Percentiles rank a stretch among this genome's conserved stretches.
Conservation (phyloP, 2,888 invertebrate genomes). For the Acleris emargana region DNA sequence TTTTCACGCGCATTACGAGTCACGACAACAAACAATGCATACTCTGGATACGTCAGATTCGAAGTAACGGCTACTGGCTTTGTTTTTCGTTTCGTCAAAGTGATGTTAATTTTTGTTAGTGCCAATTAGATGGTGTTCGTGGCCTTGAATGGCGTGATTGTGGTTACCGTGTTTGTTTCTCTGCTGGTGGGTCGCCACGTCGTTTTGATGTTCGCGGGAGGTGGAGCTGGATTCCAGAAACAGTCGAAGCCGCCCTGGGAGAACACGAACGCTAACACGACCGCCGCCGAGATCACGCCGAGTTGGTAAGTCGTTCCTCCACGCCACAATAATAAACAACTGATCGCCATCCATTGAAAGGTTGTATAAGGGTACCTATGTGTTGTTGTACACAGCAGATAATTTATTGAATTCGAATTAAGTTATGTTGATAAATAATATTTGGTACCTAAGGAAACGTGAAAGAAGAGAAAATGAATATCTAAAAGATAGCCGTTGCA, state of each 20-base stretch:
- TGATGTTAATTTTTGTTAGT: conserved; percentile 20
- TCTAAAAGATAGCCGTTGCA: no score
- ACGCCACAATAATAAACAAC: conserved; percentile 17
- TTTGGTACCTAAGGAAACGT: no score
- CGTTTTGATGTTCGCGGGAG: conserved; percentile 71
- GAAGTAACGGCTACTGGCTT: conserved; percentile 12
- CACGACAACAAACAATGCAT: conserved; percentile 46
- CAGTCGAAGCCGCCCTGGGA: conserved; percentile 77
- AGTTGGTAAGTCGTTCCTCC: conserved; percentile 58
- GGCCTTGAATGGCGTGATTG: conserved; percentile 37
- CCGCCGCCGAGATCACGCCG: conserved; percentile 55
- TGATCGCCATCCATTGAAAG: not conserved
- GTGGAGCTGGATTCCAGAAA: conserved; percentile 75
- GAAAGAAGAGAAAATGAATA: no score
- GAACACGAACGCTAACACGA: conserved; percentile 49
- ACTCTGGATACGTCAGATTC: conserved; percentile 23
- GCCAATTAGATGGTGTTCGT: conserved; percentile 25
- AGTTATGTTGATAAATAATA: no score
- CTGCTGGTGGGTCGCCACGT: conserved; percentile 37
- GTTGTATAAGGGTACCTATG: conserved; percentile 3
- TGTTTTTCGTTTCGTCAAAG: not conserved
- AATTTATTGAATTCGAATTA: not conserved
- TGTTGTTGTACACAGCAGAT: not conserved
- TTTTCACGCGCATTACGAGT: conserved; percentile 27
- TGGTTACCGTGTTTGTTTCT: conserved; percentile 35